Evolutionary conservation across 2,797 vertebrate genomes (phyloP).

Genomic region (Malacoraja senta): DNA sequence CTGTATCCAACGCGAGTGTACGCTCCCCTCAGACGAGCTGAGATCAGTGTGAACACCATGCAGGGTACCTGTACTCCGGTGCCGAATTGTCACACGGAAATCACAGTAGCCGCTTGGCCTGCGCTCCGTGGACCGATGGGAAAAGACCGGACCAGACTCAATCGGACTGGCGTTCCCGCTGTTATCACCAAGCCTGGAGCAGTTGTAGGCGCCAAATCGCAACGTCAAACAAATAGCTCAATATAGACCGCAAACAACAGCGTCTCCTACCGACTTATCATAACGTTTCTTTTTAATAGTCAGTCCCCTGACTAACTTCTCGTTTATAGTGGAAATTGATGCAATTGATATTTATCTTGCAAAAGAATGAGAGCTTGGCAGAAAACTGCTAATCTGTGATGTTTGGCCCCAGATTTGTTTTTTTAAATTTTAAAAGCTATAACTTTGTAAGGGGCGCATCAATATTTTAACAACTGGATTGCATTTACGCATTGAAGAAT

Average conservation of each 20-base stretch:
- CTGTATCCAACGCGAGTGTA: too few species aligned
- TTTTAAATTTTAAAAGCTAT: too few species aligned
- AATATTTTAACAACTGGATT: not conserved
- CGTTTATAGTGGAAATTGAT: not conserved
- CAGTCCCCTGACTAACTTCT: not conserved
- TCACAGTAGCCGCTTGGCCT: not conserved
- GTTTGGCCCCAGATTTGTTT: not conserved
- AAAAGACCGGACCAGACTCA: not conserved
- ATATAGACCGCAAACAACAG: not conserved
- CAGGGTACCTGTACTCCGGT: not conserved
- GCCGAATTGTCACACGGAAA: not conserved
- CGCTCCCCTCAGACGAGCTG: not conserved
- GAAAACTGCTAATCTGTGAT: not conserved
- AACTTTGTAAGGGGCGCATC: not conserved
- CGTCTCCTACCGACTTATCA: not conserved
- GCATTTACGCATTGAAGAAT: not conserved
- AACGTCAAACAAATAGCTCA: not conserved
- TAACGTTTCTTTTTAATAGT: not conserved
- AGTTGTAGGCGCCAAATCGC: not conserved
- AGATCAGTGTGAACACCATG: not conserved
- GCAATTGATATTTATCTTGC: not conserved
- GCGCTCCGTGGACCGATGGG: not conserved
- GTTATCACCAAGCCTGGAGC: not conserved
- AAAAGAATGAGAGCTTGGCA: not conserved
- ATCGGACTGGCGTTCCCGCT: not conserved